Base-by-base conservation (phyloP, 2,797 vertebrate species). In the Danio albolineatus region DNA sequence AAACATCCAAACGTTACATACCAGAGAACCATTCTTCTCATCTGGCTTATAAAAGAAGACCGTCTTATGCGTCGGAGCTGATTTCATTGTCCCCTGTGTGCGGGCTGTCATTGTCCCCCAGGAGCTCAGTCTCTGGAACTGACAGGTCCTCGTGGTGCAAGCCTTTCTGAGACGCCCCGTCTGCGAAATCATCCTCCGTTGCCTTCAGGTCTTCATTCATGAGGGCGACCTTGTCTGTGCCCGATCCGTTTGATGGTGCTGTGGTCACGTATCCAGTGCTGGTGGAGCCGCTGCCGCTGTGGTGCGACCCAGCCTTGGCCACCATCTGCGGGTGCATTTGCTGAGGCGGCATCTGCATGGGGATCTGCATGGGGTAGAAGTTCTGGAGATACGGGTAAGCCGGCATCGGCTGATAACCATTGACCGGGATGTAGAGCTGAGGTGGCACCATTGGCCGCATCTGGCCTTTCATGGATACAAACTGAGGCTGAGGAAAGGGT, bases 251-350 rank as follows among this genome's bases (percentile, higher is more conserved):
- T 86, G 96, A 98, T 9, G 96, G 97, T 0, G 95, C 95, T 0
- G 96, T 98, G 87, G 97, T 98, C 84, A 98, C 95, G 0, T 98
- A 98, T 54, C 97, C 98, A 0, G 97, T 99, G 83, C 97, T 98
- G 53, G 97, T 99, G 81, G 97, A 99, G 48, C 98, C 97, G 0
- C 97, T 99, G 73, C 97, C 97, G 0, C 97, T 99, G 75, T 98
- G 97, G 85, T 98, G 97, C 4, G 97, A 99, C 12, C 95, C 94
- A 0, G 96, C 94, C 82, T 98, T 98, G 82, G 94, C 93, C 77
- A 93, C 90, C 84, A 95, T 91, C 82, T 94, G 94, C 6, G 95
- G 94, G 41, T 96, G 95, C 60, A 96, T 92, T 75, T 96, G 96
- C 88, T 96, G 97, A 10, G 96, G 95, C 17, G 96, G 94, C 92